A percentile compares a stretch with the other conserved stretches of the same genome.
Conservation (phyloP, 2,888 invertebrate species). For the Eupithecia exiguata region DNA sequence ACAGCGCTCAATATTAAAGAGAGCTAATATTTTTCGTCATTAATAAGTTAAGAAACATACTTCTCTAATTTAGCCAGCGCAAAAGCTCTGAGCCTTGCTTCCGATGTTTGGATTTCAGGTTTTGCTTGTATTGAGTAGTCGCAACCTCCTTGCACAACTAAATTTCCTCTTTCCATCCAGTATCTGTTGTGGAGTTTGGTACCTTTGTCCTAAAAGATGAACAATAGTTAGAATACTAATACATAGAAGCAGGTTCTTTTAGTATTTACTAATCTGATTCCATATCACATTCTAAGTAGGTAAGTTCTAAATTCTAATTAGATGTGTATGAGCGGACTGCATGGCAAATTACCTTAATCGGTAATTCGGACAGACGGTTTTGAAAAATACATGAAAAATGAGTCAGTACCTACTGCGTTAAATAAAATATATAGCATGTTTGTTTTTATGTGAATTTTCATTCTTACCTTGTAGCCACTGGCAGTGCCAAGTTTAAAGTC, state of each 20-base stretch:
- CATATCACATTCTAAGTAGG: neutral
- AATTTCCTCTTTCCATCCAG: constrained; percentile 90
- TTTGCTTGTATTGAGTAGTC: constrained; percentile 86
- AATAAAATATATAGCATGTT: neutral
- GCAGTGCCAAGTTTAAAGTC: constrained; percentile 84
- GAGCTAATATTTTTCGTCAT: neutral
- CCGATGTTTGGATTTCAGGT: constrained; percentile 83
- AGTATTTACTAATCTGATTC: neutral
- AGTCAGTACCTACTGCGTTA: neutral
- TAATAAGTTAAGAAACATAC: constrained; percentile 65
- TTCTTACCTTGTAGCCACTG: constrained; percentile 82
- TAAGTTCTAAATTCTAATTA: neutral
- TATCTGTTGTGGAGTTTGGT: constrained; percentile 87
- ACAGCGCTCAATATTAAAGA: too few relatives aligned
- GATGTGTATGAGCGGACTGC: neutral
- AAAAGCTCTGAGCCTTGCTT: constrained; percentile 87
- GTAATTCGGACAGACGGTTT: too few relatives aligned
- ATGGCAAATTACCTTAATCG: neutral
- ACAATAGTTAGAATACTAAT: neutral
- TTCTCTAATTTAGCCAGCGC: constrained; percentile 89
- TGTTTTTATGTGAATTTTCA: neutral
- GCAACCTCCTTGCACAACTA: constrained; percentile 88
- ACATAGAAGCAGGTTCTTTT: neutral
- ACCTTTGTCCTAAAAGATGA: constrained; percentile 83
- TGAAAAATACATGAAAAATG: too few relatives aligned